Evolutionary conservation across 2,113 vertebrate species (phyloP).

Genomic region (Apodemus sylvaticus): DNA sequence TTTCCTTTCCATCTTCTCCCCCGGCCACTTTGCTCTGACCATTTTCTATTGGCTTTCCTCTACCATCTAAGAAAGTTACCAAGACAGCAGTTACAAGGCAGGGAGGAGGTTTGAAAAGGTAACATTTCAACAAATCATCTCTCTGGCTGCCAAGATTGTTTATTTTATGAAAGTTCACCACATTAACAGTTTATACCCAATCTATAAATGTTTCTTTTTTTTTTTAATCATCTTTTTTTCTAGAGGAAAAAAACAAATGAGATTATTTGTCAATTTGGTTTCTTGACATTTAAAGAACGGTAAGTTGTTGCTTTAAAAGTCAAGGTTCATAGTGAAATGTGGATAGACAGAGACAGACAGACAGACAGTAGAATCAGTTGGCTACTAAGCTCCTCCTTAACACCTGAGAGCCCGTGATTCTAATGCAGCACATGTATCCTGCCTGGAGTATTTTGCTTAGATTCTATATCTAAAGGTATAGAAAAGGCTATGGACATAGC

Average conservation of each 20-base stretch:
- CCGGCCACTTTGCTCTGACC: neutral
- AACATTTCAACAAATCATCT: neutral
- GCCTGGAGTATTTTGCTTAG: neutral
- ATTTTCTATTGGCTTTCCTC: constrained; percentile 30
- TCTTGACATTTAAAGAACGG: constrained; percentile 14
- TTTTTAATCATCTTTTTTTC: neutral
- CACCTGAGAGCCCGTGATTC: constrained; percentile 13
- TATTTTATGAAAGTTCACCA: constrained; percentile 7
- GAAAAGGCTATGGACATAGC: neutral
- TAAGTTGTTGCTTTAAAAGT: constrained; percentile 34
- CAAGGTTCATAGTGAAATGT: neutral
- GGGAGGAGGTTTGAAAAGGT: neutral
- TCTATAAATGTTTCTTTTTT: neutral
- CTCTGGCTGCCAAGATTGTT: neutral
- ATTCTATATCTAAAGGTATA: neutral
- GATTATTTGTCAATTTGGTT: constrained; percentile 24
- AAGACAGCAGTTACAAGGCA: neutral
- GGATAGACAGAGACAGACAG: neutral
- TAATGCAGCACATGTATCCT: neutral
- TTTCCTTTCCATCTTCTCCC: neutral
- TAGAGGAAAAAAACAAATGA: neutral
- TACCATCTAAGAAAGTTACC: constrained; percentile 11
- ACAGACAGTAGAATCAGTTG: neutral
- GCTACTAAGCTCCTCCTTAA: neutral
- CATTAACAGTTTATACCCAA: neutral